A percentile compares a stretch with the other conserved stretches of the same genome.
These are phyloP conservation scores for Oceanodroma leucorhoa DNA, from an alignment of 2,797 vertebrate genomes.

Conservation along the genomic window DNA sequence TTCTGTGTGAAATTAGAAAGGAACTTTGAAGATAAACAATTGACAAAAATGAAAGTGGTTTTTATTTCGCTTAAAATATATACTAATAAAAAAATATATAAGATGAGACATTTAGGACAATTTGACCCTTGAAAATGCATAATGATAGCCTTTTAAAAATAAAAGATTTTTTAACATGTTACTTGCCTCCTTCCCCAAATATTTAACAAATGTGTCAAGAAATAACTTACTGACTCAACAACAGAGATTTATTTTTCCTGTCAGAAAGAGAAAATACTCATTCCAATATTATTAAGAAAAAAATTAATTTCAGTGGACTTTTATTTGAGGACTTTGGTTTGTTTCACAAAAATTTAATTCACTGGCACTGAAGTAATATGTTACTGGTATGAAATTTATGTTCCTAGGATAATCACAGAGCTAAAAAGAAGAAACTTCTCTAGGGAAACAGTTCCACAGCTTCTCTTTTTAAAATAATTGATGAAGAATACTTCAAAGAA, in stretches of 20 bases:
- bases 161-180: neutral
- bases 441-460: neutral
- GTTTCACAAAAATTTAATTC: neutral
- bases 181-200: neutral
- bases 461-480: neutral
- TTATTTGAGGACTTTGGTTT: neutral
- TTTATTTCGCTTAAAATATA: neutral
- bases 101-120: neutral
- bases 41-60: neutral
- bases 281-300: neutral
- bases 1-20: neutral
- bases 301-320: neutral
- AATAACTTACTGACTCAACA: neutral
- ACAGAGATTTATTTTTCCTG: neutral
- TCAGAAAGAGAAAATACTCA: neutral
- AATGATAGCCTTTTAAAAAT: neutral
- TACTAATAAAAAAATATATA: neutral
- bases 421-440: neutral
- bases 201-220: neutral
- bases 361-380: neutral
- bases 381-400: neutral
- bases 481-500: neutral
- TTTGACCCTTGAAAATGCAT: neutral
- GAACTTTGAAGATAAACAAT: neutral
- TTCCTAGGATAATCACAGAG: neutral